A percentile compares a stretch with the other conserved stretches of the same genome.
phyloP scores from a whole-genome alignment of 64 coral and sea anemone genomes.

The Pocillopora verrucosa region DNA sequence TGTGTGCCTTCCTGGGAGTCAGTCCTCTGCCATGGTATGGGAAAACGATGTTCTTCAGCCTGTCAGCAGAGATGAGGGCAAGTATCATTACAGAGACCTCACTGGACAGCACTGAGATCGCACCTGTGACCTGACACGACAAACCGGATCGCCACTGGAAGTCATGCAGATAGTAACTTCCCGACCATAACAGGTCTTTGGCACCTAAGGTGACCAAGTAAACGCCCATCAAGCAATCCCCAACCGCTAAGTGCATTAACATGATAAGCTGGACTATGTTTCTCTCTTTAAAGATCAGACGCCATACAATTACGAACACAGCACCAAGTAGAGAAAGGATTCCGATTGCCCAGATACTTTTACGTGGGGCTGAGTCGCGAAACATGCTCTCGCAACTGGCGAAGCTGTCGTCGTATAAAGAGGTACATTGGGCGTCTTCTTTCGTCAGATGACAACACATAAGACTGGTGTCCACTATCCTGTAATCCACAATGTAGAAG shows the following conservation, averaged over 20 bases:
- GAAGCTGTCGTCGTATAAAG: not conserved
- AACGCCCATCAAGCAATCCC: conserved; percentile 44
- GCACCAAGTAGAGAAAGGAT: conserved; percentile 15
- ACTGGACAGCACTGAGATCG: not conserved
- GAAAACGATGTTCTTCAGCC: not conserved
- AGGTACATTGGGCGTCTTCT: not conserved
- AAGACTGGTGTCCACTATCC: not conserved
- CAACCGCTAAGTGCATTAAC: conserved; percentile 15
- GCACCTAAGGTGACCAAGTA: conserved; percentile 14
- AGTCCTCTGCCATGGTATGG: not conserved
- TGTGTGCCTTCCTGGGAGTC: not conserved
- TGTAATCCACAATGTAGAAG: not conserved
- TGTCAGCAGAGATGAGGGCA: not conserved
- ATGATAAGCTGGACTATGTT: conserved; percentile 26
- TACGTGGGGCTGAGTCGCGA: not conserved
- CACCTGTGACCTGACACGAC: conserved; percentile 24
- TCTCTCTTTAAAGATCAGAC: not conserved
- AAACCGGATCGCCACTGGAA: conserved; percentile 19
- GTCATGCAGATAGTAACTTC: conserved; percentile 51
- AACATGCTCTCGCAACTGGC: conserved; percentile 38
- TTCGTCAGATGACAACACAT: not conserved
- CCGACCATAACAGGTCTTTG: conserved; percentile 5
- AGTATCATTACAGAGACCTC: not conserved
- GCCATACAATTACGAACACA: not conserved
- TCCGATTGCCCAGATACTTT: conserved; percentile 19